Percentiles rank a stretch among this genome's conserved stretches.
Conservation (phyloP, 2,113 vertebrate genomes). For the Chaetura pelagica region DNA sequence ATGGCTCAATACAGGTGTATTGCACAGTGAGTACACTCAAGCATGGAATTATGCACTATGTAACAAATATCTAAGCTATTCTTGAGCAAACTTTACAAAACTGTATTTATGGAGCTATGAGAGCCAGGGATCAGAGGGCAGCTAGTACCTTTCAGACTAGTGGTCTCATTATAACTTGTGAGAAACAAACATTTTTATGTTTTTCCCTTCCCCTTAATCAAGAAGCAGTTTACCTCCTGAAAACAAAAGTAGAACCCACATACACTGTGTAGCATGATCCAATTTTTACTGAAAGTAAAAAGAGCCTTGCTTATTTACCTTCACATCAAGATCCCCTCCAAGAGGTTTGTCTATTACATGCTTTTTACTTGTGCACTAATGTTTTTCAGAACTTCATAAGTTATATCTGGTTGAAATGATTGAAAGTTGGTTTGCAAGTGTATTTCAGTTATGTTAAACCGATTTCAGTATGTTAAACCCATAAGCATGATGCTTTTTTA, state of each 20-base stretch:
- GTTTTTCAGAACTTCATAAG: neutral
- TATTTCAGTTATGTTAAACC: neutral
- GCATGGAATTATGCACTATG: neutral
- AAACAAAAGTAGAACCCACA: neutral
- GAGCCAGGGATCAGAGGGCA: neutral
- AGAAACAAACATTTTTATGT: neutral
- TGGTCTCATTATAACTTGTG: fast-evolving
- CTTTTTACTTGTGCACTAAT: neutral
- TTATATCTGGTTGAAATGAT: neutral
- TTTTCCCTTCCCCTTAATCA: neutral
- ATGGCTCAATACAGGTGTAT: neutral
- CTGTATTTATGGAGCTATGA: neutral
- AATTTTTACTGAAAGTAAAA: neutral
- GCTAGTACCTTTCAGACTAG: neutral
- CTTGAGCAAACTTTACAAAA: neutral
- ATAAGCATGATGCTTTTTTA: neutral
- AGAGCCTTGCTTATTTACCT: neutral
- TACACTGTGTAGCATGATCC: neutral
- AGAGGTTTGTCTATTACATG: neutral
- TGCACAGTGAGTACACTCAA: neutral
- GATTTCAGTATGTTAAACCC: neutral
- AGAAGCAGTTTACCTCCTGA: neutral
- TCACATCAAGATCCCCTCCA: neutral
- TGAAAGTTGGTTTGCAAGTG: neutral
- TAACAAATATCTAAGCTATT: neutral